Evolutionary conservation across 2,888 invertebrate genomes (phyloP).

Genomic region (Harmothoe impar): DNA sequence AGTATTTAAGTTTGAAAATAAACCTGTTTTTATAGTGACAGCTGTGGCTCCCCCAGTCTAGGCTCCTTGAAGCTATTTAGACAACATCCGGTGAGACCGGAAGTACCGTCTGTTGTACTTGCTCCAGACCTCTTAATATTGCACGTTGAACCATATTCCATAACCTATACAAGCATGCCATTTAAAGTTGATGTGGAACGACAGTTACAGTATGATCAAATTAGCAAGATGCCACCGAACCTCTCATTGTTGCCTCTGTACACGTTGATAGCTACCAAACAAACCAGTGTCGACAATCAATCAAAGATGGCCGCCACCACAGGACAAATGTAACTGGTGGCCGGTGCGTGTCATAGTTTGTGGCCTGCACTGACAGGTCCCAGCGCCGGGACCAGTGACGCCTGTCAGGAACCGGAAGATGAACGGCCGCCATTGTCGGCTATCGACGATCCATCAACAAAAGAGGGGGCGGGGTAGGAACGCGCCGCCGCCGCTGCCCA

Average conservation of each 20-base stretch:
- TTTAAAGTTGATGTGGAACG: too few relatives aligned
- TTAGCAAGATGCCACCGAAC: too few relatives aligned
- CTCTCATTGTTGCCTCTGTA: too few relatives aligned
- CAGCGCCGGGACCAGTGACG: slow-evolving; percentile 8
- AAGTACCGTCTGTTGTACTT: neutral
- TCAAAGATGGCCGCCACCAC: neutral
- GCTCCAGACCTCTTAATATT: too few relatives aligned
- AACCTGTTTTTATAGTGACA: neutral
- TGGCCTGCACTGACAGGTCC: slow-evolving; percentile 6
- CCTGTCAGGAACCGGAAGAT: slow-evolving; percentile 31
- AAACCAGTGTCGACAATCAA: neutral
- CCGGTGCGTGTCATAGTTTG: neutral
- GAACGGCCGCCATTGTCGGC: slow-evolving; percentile 26
- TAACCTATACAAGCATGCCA: too few relatives aligned
- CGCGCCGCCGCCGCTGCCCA: neutral
- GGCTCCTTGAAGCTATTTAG: neutral
- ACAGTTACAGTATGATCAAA: too few relatives aligned
- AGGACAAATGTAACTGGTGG: neutral
- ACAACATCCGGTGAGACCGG: neutral
- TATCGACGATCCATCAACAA: slow-evolving; percentile 22
- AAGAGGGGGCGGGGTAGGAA: too few relatives aligned
- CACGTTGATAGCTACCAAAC: too few relatives aligned
- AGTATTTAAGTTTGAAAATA: slow-evolving; percentile 6
- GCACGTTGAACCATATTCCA: too few relatives aligned
- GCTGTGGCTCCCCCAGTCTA: neutral